Percentiles rank a stretch among this genome's conserved stretches.
Conservation (phyloP, 1,140 invertebrate species). For the Drosophila rhopaloa region DNA sequence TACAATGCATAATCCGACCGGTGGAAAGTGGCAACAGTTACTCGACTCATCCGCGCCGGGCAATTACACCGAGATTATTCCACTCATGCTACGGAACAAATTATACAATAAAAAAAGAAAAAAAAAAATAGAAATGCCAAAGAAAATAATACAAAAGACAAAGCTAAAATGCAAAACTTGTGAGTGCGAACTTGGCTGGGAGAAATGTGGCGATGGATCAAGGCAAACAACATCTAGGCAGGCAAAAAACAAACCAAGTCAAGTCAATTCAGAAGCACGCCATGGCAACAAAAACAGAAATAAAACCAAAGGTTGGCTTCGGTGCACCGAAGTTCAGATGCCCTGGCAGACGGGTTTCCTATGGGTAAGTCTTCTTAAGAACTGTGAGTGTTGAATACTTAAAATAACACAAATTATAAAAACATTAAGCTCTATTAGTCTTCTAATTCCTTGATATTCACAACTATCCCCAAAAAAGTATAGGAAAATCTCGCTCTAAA, state of each 20-base stretch:
- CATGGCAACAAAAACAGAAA: constrained; percentile 1
- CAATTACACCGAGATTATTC: constrained; percentile 59
- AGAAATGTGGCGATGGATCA: constrained; percentile 25
- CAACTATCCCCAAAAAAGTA: neutral
- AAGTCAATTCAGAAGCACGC: constrained; percentile 19
- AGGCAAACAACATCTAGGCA: constrained; percentile 37
- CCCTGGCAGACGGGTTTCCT: constrained; percentile 26
- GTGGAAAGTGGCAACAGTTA: constrained; percentile 42
- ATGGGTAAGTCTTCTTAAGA: neutral
- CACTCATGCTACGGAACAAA: constrained; percentile 85
- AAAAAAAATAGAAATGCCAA: constrained; percentile 9
- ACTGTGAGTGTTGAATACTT: no score
- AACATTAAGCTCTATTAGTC: no score
- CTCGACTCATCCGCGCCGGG: constrained; percentile 41
- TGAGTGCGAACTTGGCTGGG: constrained; percentile 22
- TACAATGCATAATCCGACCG: constrained; percentile 51
- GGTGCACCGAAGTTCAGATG: constrained; percentile 19
- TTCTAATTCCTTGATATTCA: no score
- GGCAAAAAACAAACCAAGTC: constrained; percentile 27
- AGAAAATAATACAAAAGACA: constrained; percentile 1
- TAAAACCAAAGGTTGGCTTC: constrained; percentile 10
- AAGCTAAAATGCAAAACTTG: constrained; percentile 37
- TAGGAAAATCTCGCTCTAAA: neutral
- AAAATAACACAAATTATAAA: no score
- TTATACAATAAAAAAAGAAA: constrained; percentile 31